These are phyloP conservation scores for Pogona vitticeps DNA, from an alignment of 2,113 vertebrate genomes.

Conservation along the genomic window DNA sequence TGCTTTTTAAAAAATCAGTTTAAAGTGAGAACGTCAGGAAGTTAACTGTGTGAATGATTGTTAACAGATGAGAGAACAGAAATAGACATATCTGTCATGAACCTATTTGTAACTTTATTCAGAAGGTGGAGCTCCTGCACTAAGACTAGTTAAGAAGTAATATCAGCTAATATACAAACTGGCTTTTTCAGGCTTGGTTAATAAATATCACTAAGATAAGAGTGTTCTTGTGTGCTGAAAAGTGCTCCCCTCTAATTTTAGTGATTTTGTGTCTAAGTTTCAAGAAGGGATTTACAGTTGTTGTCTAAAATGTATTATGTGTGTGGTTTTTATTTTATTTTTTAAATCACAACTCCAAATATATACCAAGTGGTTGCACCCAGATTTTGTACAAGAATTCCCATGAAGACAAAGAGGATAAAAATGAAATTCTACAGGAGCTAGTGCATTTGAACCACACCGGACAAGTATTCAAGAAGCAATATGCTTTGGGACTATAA, in stretches of 20 bases:
- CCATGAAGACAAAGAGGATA: background rate
- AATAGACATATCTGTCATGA: background rate
- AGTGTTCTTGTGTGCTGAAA: background rate
- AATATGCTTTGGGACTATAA: background rate
- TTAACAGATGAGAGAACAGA: background rate
- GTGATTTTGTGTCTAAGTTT: background rate
- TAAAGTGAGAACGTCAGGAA: background rate
- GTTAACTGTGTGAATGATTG: background rate
- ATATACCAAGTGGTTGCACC: too few species aligned
- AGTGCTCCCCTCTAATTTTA: too few species aligned
- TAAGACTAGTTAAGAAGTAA: background rate
- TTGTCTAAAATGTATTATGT: too few species aligned
- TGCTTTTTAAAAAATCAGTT: background rate
- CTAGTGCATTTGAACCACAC: background rate
- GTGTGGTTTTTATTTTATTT: too few species aligned
- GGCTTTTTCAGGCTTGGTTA: background rate
- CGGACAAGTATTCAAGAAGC: background rate
- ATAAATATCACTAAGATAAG: background rate
- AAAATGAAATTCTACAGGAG: too few species aligned
- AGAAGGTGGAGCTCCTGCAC: fast-evolving
- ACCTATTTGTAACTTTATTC: background rate
- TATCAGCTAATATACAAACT: fast-evolving
- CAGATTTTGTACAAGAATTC: too few species aligned
- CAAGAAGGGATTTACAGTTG: background rate
- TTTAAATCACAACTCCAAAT: too few species aligned